Conservation (phyloP, 2,797 vertebrate genomes). For the Loris lydekkerianus region DNA sequence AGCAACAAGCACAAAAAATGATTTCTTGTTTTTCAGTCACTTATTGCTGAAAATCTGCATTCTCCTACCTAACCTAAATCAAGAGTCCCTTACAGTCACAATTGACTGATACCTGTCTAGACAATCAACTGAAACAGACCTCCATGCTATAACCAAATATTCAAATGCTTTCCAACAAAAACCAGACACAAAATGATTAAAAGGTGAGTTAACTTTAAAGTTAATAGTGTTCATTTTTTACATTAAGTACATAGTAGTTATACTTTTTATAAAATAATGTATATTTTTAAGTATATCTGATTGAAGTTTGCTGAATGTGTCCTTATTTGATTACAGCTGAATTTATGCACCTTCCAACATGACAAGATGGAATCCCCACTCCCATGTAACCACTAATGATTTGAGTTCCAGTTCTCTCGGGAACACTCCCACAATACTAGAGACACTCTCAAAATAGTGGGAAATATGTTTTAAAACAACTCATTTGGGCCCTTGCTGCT, state of each 20-base stretch:
- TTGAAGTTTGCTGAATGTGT: background rate
- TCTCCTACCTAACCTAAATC: background rate
- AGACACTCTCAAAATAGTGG: constrained; percentile 46
- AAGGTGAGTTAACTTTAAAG: background rate
- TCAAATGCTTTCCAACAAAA: background rate
- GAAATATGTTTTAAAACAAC: constrained; percentile 72
- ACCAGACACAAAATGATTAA: background rate
- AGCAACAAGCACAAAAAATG: background rate
- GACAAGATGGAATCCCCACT: background rate
- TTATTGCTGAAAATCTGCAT: background rate
- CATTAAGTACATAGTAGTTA: background rate
- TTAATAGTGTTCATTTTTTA: background rate
- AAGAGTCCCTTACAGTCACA: background rate
- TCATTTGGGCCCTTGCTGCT: constrained; percentile 59
- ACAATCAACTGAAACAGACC: background rate
- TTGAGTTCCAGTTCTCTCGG: constrained; percentile 57
- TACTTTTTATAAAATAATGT: background rate
- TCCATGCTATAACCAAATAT: background rate
- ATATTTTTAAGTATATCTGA: background rate
- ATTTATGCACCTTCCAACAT: background rate
- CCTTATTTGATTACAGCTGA: background rate
- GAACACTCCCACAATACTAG: background rate
- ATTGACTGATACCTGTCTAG: background rate
- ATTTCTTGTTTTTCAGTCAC: background rate
- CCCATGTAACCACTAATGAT: background rate